Base-by-base conservation (phyloP, 2,888 invertebrate genomes). In the Willowsia nigromaculata region DNA sequence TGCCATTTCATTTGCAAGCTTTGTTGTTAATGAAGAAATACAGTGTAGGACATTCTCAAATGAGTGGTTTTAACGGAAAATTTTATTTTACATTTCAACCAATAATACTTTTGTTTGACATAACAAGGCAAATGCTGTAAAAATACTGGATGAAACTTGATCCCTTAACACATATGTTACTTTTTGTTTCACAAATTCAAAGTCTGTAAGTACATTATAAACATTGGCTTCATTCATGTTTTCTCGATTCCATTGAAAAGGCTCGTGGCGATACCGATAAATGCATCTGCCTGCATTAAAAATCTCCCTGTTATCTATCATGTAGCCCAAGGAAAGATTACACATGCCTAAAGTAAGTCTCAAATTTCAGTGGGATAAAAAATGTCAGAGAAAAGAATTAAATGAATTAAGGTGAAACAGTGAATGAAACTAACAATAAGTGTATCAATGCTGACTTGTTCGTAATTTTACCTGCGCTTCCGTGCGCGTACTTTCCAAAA, bases 281-380 rank as follows among this genome's bases (percentile, higher is more conserved):
- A 4, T 71, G 18, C 71, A 71, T 71, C 43, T 71, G 43, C 25
- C 43, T 53, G 50, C 50, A 53, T 2, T 11, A 25, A 25, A 15
- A 30, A 62, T 0, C 22, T 25, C 18, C 6, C 22, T 22, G 13
- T 50, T 18, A 50, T 50, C 47, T 40, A 40, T 40, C 47, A 15
- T 47, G 15, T 9, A 65, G n/a, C 65, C 33, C 33, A 65, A 56
- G 53, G 74, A 43, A 25, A 27, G 3, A 15, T 65, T 65, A 18
- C n/a, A 53, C 11, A 62, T 30, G 50, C 76, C 76, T 50, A 1
- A 15, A 53, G 50, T 47, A 40, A 43, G 37, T 40, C 25, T 76
- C 76, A 76, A 71, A 76, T 76, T 76, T 76, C 30, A 74, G 30
- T 18, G 37, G n/a, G 53, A 76, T 33, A 76, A 30, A 33, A 6